Base-by-base conservation (phyloP, 2,797 vertebrate species). In the Pangasius mekongensis region DNA sequence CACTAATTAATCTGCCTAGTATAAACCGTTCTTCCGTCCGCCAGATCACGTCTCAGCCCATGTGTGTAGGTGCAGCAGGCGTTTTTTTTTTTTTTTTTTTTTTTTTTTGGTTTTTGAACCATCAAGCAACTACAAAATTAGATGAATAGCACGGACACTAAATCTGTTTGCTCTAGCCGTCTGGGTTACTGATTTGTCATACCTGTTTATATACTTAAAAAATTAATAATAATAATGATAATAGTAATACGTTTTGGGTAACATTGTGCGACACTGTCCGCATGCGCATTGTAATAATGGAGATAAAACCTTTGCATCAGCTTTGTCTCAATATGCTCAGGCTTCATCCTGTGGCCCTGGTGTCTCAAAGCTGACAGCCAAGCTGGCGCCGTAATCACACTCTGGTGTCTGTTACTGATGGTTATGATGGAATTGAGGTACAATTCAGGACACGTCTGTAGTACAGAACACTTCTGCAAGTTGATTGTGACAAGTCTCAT, bases 361-460 rank as follows among this genome's bases (percentile, higher is more conserved):
- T 47, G 71, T 30, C 33, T 84, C 77, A 60, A 60, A 88, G 60
- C 87, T 43, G 62, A 27, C 69, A 78, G 77, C 43, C 78, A 85
- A 67, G 78, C 86, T 78, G 64, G 74, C 83, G 84, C 89, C 71
- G 66, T 87, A 85, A 89, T 89, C 86, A 69, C 84, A 84, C 6
- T 8, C 74, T 43, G 67, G 82, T 77, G 85, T 89, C 62, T 78
- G 69, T 90, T 89, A 87, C 80, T 84, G 69, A 76, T 4, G 9
- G 77, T 87, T 86, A 77, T 52, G 30, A 6, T 43, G 5, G 39
- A 43, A 43, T 5, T 6, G 64, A n/a, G 73, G 84, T 84, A 54
- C 52, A 71, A 9, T 81, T 83, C 78, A 56, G 89, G 87, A 60
- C 76, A 85, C 39, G 33, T 54, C 33, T 87, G 52, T 1, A 36